Evolutionary conservation across 2,888 invertebrate genomes (phyloP).

Genomic region (Platypus cylindrus): DNA sequence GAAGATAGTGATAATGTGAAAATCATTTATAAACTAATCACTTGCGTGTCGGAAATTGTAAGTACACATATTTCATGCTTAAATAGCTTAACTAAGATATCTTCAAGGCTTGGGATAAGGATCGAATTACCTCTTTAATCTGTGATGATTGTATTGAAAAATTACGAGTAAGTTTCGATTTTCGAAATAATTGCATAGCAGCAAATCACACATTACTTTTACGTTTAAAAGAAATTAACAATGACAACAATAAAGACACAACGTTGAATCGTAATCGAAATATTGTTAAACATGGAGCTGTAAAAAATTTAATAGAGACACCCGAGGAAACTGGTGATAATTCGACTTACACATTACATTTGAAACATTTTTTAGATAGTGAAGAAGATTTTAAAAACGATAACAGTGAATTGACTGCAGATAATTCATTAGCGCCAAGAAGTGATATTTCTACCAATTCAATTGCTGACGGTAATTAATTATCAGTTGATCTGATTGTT

Average conservation of each 20-base stretch:
- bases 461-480: no score
- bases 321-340: conserved; percentile 26
- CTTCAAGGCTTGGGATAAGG: conserved; percentile 29
- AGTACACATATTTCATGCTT: conserved; percentile 15
- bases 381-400: conserved; percentile 27
- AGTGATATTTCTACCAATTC: no score
- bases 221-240: conserved; percentile 16
- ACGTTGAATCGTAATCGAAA: conserved; percentile 2
- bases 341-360: conserved; percentile 29
- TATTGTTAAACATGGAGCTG: conserved; percentile 6
- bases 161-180: conserved; percentile 30
- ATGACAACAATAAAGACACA: conserved; percentile 3
- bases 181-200: conserved; percentile 28
- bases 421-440: no score
- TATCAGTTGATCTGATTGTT: no score
- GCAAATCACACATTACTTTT: conserved; percentile 28
- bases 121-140: conserved; percentile 28
- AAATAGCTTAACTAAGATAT: conserved; percentile 1
- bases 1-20: conserved; percentile 30
- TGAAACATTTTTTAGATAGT: conserved; percentile 32
- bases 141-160: conserved; percentile 29
- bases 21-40: conserved; percentile 29
- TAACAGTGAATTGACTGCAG: conserved; percentile 17
- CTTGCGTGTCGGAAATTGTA: conserved; percentile 32
- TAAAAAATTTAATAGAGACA: conserved; percentile 16